Base-by-base conservation (phyloP, 2,888 invertebrate genomes). In the Scrobipalpa atriplicella region DNA sequence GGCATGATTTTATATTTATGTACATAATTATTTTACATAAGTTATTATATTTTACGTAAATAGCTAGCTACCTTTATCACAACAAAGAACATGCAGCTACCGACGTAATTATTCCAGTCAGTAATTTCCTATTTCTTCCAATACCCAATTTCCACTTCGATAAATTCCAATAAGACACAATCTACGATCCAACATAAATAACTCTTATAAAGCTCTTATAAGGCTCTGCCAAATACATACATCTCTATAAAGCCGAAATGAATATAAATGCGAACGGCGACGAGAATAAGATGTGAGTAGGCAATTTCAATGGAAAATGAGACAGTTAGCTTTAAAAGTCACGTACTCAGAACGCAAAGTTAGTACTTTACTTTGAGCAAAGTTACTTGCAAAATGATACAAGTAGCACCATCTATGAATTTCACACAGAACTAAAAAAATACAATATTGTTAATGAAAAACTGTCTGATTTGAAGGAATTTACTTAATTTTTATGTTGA, bases 291-390 rank as follows among this genome's bases (percentile, higher is more conserved):
- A 89, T 85, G 89, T 86, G 83, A 87, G 83, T 79, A 80, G 77
- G 86, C 84, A 89, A 89, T 89, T 90, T 87, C 76, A 78, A 79
- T 76, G 78, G 83, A 86, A 87, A 92, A 91, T 90, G 79, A 90
- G 89, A 83, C 84, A 83, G 81, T 92, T 91, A 88, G 75, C 80
- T 79, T 82, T 75, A 68, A 82, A 83, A 87, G 88, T 90, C 91
- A 92, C 91, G 91, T 90, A 86, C 79, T 47, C 47, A 61, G 76
- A 71, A n/a, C n/a, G 73, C 74, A 71, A 71, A 39, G 39, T 52
- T 62, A 29, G 16, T 60, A 36, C 61, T 47, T 47, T 61, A 10
- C 51, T 56, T 16, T 54, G 43, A 29, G 71, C 67, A 68, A 69
- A 21, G 18, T 21, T 66, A 21, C n/a, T 21, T 66, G 16, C 36